Base-by-base conservation (phyloP, 2,888 invertebrate species). In the Caenorhabditis wallacei region DNA sequence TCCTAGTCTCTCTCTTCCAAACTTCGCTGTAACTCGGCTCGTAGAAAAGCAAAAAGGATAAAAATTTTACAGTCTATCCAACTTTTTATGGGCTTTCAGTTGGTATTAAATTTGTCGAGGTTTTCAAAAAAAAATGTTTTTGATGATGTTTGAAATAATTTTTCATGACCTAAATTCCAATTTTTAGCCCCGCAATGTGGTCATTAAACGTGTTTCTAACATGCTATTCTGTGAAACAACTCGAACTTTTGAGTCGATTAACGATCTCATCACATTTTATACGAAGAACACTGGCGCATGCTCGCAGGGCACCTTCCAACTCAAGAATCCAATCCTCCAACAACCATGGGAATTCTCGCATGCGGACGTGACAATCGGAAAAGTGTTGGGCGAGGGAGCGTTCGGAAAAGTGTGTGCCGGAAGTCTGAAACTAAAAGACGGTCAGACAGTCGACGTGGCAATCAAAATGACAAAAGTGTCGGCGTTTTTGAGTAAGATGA, bases 381-480 rank as follows among this genome's bases (percentile, higher is more conserved):
- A 63, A 20, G 48, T 75, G 1, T 59, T 85, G 10, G 85, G 85
- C 51, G 84, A 82, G 37, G 85, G 85, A 16, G 85, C 84, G 13
- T 85, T 75, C 57, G 85, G 85, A 53, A 78, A 84, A 56, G 85
- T 85, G 35, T 63, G 76, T 2, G 16, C 66, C 1, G 85, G 84
- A 37, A 61, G 51, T 2, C 37, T 80, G 63, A 80, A 54, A 11
- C 63, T 63, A 35, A 84, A 76, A 48, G 53, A 70, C n/a, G 68
- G 63, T 11, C 61, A 30, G 16, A 11, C 11, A 1, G 64, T 76
- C 1, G 83, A 83, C 7, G 85, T 85, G 20, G 85, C 85, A 7
- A 76, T 85, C 30, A 85, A 85, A 51, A 46, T 85, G 81, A 82
- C 69, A 18, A 82, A 82, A 46, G 81, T 66, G 37, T 59, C 76